Evolutionary conservation across 2,888 invertebrate species (phyloP).

Genomic region (Cepaea hortensis): DNA sequence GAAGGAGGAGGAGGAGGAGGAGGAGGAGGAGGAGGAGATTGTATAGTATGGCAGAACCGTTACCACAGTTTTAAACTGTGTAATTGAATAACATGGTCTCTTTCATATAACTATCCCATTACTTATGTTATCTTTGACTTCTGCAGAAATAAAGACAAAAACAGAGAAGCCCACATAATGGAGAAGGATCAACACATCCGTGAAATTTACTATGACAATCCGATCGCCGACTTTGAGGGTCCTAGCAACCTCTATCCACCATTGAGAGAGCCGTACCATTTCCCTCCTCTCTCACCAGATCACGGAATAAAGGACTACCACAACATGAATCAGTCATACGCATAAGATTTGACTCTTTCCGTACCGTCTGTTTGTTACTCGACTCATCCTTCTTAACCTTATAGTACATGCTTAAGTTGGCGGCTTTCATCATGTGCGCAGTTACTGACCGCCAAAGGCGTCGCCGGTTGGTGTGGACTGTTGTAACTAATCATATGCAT

Average conservation of each 20-base stretch:
- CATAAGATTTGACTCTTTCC: not conserved
- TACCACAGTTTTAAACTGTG: too few relatives aligned
- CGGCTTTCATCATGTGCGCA: too few relatives aligned
- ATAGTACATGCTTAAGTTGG: too few relatives aligned
- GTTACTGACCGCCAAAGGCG: too few relatives aligned
- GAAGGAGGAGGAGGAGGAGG: not conserved
- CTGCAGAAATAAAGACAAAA: slow-evolving; percentile 28
- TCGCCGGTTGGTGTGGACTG: too few relatives aligned
- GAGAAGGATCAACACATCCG: slow-evolving; percentile 22
- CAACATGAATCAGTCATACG: slow-evolving; percentile 7
- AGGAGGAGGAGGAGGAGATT: not conserved
- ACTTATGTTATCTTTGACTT: not conserved
- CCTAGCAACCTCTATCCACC: slow-evolving; percentile 6
- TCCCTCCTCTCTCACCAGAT: slow-evolving; percentile 33
- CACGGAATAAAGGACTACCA: not conserved
- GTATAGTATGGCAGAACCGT: too few relatives aligned
- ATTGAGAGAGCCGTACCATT: slow-evolving; percentile 25
- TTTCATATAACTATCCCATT: not conserved
- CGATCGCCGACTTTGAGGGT: slow-evolving; percentile 12
- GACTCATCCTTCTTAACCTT: too few relatives aligned
- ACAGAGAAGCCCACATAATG: slow-evolving; percentile 35
- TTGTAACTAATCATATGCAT: too few relatives aligned
- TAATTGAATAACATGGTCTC: too few relatives aligned
- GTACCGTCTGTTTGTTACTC: too few relatives aligned
- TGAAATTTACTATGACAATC: slow-evolving; percentile 38